Evolutionary conservation across 2,113 vertebrate genomes (phyloP), one percentile per base, ranked within the genome.

Genomic region (Amazona vittata): DNA sequence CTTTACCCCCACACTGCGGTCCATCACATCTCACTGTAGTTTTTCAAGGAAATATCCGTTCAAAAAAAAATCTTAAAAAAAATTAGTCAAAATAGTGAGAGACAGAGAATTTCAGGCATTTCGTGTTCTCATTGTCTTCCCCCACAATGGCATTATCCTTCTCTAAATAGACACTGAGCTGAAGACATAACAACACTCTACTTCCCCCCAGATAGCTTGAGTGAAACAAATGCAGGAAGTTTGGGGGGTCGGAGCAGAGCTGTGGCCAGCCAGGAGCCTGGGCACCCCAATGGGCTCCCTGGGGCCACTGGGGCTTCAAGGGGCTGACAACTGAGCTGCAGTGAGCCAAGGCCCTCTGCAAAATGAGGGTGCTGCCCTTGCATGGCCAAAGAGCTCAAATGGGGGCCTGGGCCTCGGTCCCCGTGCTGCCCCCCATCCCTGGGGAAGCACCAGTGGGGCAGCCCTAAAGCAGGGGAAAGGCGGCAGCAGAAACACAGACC

Each of bases 221-320:
- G 62, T 0, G 12, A 95, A 94, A 97, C 96, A 96, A 97, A 96
- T 13, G 86, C 86, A 96, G 96, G 96, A 97, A 96, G 80, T 82
- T 21, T 59, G 65, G 65, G 90, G 62, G 57, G 31, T 53, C 2
- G 2, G 74, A 89, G 86, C 62, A 65, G 55, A 75, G 60, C 63
- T 43, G 53, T 0, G 11, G 73, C 74, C n/a, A 2, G 59, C 15
- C 0, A 1, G 55, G 55, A 82, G 85, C 62, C 59, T 0, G 7
- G 86, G 60, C 69, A 93, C 10, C 79, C n/a, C 59, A 3, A 0
- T 12, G 76, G 49, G 43, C 55, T 90, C 22, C 67, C 8, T 10
- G 10, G 25, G 46, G 21, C 47, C 4, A 1, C 0, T 0, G 8
- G 14, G 18, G 16, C 33, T 89, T 78, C 77, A 41, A 26, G 76